Conservation (phyloP, 1,140 invertebrate genomes). For the Homarus americanus region DNA sequence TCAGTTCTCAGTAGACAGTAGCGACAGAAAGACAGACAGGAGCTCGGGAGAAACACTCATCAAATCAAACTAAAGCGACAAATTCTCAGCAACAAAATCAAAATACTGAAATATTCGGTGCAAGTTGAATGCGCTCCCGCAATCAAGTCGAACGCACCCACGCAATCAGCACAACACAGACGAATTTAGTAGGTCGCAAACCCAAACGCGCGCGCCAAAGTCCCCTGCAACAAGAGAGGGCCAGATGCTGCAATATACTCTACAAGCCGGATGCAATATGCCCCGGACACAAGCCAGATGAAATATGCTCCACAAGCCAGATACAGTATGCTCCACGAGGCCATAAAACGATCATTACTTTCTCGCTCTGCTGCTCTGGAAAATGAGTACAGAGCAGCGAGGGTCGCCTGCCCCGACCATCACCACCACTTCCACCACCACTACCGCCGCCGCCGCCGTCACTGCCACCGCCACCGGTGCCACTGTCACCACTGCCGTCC, state of each 20-base stretch:
- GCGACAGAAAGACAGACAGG: too few relatives aligned
- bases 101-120: neutral
- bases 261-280: slow-evolving; percentile 58
- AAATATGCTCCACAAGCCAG: slow-evolving; percentile 61
- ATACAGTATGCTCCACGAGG: slow-evolving; percentile 64
- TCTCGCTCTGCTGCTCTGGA: slow-evolving; percentile 66
- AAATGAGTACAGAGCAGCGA: slow-evolving; percentile 60
- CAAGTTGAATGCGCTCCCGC: neutral
- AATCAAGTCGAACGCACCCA: slow-evolving; percentile 21
- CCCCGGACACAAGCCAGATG: slow-evolving; percentile 43
- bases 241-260: neutral
- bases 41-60: too few relatives aligned
- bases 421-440: too few relatives aligned
- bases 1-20: too few relatives aligned
- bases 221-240: neutral
- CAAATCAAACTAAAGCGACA: too few relatives aligned
- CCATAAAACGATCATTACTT: slow-evolving; percentile 69
- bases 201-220: neutral
- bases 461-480: too few relatives aligned
- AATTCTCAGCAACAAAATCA: neutral
- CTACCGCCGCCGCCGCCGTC: neutral
- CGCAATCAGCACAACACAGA: slow-evolving; percentile 15
- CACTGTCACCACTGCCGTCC: neutral
- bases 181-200: slow-evolving; percentile 32
- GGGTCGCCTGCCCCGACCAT: too few relatives aligned